Evolutionary conservation across 2,797 vertebrate species (phyloP), one percentile per base, ranked within the genome.

Genomic region (Pteronotus mesoamericanus): DNA sequence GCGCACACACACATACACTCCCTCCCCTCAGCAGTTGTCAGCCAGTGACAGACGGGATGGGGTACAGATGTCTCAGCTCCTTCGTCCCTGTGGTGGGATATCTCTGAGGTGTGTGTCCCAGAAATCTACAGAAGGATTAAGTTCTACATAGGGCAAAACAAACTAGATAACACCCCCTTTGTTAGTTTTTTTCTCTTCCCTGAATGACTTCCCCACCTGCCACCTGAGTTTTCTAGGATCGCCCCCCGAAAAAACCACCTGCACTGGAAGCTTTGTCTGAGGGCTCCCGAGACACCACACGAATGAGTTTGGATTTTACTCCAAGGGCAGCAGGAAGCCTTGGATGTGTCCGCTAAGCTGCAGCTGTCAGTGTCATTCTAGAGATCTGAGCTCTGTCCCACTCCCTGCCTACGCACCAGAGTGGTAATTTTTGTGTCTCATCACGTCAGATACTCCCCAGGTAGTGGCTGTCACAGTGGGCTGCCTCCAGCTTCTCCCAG

Each of bases 261-360:
- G 21, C 3, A 14, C n/a, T 29, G 1, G 21, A 90, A 77, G 53
- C 26, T 53, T 57, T 44, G 32, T 55, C 34, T 16, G 21, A 93
- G 15, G 71, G 46, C 61, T 85, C 6, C 86, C 15, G 19, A 74
- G 42, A 39, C 7, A 9, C 16, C 55, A 68, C 9, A 8, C 9
- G 21, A 26, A 9, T 39, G 88, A 51, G 71, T 93, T 32, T 80
- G 44, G 24, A n/a, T 90, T 82, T 75, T 34, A 55, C 42, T 55
- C 19, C 10, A 8, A 74, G 34, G 61, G 74, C 39, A 51, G 6
- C 10, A 22, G 53, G 34, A 77, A 90, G 69, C 85, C 48, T 32
- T 5, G 12, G 34, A 74, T 18, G 2, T 61, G 48, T 32, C 19
- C 4, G 0, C 37, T n/a, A 21, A 66, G 21, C 9, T 7, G 39